A percentile compares a stretch with the other conserved stretches of the same genome.
These are phyloP conservation scores for Enteromius trimaculatus DNA, from an alignment of 2,797 vertebrate genomes.

Conservation along the genomic window DNA sequence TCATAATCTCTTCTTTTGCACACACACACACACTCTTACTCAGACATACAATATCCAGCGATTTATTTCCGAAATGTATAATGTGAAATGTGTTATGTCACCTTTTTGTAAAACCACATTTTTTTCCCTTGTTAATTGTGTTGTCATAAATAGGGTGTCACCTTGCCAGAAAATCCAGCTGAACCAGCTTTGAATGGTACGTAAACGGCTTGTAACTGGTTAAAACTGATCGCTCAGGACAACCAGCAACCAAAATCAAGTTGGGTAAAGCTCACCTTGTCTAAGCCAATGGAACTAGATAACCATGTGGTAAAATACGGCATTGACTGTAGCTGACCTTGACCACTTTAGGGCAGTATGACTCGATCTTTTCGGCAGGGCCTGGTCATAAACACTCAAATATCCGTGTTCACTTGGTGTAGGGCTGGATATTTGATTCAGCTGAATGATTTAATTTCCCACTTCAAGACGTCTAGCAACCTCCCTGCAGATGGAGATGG, in stretches of 20 bases:
- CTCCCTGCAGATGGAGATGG: background rate
- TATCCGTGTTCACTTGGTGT: background rate
- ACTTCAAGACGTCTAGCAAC: background rate
- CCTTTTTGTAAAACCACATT: background rate
- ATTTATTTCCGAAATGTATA: background rate
- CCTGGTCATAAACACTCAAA: background rate
- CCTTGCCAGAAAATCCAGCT: conserved; percentile 10
- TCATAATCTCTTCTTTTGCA: background rate
- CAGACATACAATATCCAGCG: background rate
- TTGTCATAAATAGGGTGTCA: background rate
- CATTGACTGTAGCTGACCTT: background rate
- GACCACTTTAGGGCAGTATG: background rate
- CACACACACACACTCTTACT: background rate
- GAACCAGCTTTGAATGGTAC: background rate
- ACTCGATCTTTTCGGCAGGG: background rate
- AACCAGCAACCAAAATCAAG: background rate
- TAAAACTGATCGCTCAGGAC: background rate
- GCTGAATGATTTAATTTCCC: background rate
- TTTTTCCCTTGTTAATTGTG: background rate
- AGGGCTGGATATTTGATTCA: background rate
- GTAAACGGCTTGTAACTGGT: background rate
- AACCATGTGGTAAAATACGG: background rate
- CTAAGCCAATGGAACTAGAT: background rate
- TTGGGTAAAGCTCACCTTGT: background rate
- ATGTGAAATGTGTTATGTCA: background rate